These are phyloP conservation scores for Leptopilina syphax DNA, from an alignment of 2,888 invertebrate genomes.

Conservation along the genomic window DNA sequence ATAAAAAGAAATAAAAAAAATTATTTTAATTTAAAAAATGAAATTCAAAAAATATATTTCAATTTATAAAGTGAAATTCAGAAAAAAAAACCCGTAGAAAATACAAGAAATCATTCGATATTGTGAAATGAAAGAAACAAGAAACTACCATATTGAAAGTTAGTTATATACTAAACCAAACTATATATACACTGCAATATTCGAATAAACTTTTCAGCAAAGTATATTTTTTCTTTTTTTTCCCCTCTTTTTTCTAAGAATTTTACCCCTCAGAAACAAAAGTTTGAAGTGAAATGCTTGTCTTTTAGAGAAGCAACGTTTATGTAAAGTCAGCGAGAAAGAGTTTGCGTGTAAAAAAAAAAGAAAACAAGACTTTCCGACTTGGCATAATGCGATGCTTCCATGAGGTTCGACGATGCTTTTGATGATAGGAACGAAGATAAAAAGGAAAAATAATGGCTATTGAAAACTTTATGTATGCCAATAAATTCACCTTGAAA, in stretches of 20 bases:
- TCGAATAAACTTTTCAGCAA: constrained; percentile 21
- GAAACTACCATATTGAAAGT: too few species aligned
- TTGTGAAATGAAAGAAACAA: too few species aligned
- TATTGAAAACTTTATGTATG: constrained; percentile 26
- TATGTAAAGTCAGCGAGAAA: constrained; percentile 35
- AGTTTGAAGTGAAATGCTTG: constrained; percentile 39
- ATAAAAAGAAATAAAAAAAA: too few species aligned
- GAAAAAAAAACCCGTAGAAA: too few species aligned
- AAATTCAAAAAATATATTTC: too few species aligned
- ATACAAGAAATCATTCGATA: too few species aligned
- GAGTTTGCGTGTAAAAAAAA: constrained; percentile 36
- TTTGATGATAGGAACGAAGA: constrained; percentile 11
- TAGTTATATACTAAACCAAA: too few species aligned
- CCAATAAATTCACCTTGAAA: constrained; percentile 27
- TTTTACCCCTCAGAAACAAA: constrained; percentile 17
- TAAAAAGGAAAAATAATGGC: constrained; percentile 34
- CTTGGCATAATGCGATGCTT: constrained; percentile 37
- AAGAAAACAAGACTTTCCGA: neutral
- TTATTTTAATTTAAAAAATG: too few species aligned
- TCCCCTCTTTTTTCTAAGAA: neutral
- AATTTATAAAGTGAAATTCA: too few species aligned
- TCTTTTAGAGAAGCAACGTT: constrained; percentile 35
- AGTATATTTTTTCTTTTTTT: neutral
- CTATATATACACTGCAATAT: neutral
- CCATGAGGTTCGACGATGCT: constrained; percentile 20